These are phyloP conservation scores for Staurois parvus DNA, from an alignment of 2,797 vertebrate genomes.

Conservation along the genomic window DNA sequence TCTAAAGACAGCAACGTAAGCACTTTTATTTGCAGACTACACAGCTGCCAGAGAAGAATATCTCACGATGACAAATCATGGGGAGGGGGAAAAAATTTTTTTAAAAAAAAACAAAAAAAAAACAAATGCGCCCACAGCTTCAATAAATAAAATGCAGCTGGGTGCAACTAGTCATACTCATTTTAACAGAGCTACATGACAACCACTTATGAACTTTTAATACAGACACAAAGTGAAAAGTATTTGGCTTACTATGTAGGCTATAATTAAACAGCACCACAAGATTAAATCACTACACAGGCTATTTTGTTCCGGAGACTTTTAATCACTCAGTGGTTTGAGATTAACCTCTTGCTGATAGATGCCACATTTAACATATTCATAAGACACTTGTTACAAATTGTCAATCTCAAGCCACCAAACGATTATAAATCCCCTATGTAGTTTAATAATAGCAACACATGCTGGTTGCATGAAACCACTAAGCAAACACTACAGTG, in stretches of 20 bases:
- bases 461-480: no score
- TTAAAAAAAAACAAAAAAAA: not conserved
- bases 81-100: no score
- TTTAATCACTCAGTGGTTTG: no score
- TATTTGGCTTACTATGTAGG: not conserved
- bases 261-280: not conserved
- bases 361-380: no score
- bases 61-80: not conserved
- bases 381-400: no score
- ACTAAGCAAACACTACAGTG: no score
- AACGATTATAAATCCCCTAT: no score
- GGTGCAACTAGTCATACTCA: not conserved
- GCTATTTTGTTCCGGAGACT: no score
- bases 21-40: not conserved
- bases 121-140: not conserved
- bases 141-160: not conserved
- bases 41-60: not conserved
- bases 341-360: no score
- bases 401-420: no score
- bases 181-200: not conserved
- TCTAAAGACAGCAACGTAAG: not conserved
- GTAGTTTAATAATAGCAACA: no score
- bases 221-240: conserved; percentile 2
- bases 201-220: not conserved
- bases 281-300: not conserved